Conservation (phyloP, 2,797 vertebrate species). For the Mastacembelus armatus region DNA sequence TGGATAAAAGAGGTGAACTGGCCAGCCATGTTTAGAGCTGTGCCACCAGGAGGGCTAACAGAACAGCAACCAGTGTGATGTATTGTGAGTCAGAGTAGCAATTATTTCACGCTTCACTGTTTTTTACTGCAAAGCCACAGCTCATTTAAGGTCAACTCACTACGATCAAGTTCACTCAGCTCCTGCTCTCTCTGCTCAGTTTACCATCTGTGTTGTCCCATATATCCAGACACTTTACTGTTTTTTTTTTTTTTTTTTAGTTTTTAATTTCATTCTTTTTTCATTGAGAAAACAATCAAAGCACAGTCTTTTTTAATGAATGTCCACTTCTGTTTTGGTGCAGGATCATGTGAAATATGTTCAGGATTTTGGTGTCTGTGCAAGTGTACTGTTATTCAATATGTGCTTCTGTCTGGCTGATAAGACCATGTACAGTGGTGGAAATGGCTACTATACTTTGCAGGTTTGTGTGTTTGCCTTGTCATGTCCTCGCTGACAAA, state of each 20-base stretch:
- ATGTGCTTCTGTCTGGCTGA: neutral
- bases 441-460: slow-evolving; percentile 4
- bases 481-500: slow-evolving; percentile 16
- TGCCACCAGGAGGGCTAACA: too few relatives aligned
- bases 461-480: too few relatives aligned
- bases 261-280: neutral
- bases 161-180: neutral
- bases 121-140: too few relatives aligned
- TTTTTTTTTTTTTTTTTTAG: neutral
- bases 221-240: neutral
- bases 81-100: too few relatives aligned
- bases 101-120: neutral
- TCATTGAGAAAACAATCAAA: neutral
- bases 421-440: too few relatives aligned
- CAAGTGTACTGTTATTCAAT: neutral
- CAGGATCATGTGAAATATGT: too few relatives aligned
- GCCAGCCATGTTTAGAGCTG: too few relatives aligned
- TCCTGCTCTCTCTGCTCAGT: neutral
- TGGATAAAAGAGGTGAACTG: neutral
- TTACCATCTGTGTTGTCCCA: slow-evolving; percentile 2
- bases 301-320: neutral
- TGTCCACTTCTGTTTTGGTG: neutral
- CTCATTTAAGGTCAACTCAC: too few relatives aligned
- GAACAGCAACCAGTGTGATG: too few relatives aligned
- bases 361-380: too few relatives aligned